phyloP scores from a whole-genome alignment of 2,797 vertebrate species.

The Gastrophryne carolinensis region DNA sequence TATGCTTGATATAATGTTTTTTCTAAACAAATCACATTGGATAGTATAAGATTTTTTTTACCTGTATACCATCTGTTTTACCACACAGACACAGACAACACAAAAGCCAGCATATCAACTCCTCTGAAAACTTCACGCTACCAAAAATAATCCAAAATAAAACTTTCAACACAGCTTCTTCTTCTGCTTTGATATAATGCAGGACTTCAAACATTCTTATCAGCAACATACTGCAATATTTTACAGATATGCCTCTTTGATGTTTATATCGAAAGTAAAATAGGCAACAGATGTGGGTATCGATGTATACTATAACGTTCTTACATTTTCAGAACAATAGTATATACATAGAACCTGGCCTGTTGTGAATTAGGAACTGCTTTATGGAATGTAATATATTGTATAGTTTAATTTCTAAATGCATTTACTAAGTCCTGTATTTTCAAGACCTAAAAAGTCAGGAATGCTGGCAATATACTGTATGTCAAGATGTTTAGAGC shows the following conservation, averaged over 20 bases:
- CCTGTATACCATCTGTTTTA: neutral
- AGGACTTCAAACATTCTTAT: neutral
- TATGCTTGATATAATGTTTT: too few species aligned
- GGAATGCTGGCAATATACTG: neutral
- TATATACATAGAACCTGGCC: neutral
- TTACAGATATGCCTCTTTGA: neutral
- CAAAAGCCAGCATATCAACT: neutral
- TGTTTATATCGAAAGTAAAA: constrained; percentile 16
- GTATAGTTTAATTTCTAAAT: neutral
- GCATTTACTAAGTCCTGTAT: neutral
- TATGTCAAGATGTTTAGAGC: neutral
- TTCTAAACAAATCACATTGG: too few species aligned
- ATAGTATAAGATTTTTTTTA: too few species aligned
- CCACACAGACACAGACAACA: neutral
- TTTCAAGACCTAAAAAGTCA: neutral
- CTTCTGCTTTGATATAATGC: neutral
- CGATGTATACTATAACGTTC: neutral
- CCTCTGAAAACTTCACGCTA: neutral
- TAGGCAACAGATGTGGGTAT: constrained; percentile 1
- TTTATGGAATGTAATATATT: constrained; percentile 13
- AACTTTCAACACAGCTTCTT: neutral
- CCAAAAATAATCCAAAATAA: neutral
- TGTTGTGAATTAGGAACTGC: constrained; percentile 15
- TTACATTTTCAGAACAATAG: neutral
- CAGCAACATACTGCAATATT: neutral